Conservation (phyloP, 2,797 vertebrate genomes). For the Phaenicophaeus curvirostris region DNA sequence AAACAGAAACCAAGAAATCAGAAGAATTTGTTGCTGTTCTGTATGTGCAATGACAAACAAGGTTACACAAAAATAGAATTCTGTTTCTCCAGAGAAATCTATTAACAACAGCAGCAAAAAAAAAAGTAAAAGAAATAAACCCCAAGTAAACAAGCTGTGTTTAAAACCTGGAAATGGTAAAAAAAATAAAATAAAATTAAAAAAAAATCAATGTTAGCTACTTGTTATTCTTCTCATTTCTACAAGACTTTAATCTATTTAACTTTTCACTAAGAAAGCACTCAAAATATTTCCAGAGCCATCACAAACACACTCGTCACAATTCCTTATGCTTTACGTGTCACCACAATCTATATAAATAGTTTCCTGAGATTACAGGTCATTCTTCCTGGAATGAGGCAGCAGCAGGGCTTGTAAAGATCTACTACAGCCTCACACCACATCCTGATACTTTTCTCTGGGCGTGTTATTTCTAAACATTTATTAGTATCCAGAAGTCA, state of each 20-base stretch:
- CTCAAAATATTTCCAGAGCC: slow-evolving; percentile 48
- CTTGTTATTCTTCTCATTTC: background rate
- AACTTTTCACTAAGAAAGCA: slow-evolving; percentile 53
- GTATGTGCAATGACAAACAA: background rate
- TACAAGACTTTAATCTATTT: slow-evolving; percentile 29
- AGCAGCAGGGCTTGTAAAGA: slow-evolving; percentile 40
- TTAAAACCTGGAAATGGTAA: background rate
- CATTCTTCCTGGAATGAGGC: slow-evolving; percentile 33
- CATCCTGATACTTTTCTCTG: slow-evolving; percentile 40
- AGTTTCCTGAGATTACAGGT: slow-evolving; percentile 52
- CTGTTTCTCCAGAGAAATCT: background rate
- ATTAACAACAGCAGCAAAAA: background rate
- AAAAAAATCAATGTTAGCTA: background rate
- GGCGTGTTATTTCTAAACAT: slow-evolving; percentile 54
- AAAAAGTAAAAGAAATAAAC: slow-evolving; percentile 29
- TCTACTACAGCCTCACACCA: slow-evolving; percentile 5
- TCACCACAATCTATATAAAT: slow-evolving; percentile 25
- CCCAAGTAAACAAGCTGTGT: background rate
- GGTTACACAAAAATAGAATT: background rate
- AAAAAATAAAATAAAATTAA: too few species aligned
- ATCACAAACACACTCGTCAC: slow-evolving; percentile 39
- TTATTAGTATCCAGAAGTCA: slow-evolving; percentile 56
- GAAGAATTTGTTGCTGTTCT: background rate
- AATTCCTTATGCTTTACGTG: slow-evolving; percentile 36
- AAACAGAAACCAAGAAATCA: background rate